Percentiles rank a stretch among this genome's conserved stretches.
phyloP scores from a whole-genome alignment of 2,797 vertebrate species.

The Sylvilagus floridanus region DNA sequence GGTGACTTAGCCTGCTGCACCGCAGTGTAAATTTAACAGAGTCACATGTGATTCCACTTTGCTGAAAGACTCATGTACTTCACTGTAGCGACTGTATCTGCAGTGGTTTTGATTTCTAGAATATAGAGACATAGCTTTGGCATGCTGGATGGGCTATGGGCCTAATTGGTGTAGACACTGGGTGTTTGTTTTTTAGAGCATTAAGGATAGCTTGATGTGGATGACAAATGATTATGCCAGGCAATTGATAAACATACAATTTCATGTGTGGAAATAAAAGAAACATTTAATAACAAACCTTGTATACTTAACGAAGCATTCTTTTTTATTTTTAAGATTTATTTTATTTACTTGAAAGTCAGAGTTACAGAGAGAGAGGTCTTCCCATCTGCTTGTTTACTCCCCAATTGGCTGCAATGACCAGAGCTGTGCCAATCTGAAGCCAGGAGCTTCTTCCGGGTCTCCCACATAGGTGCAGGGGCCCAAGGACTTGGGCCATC shows the following conservation, averaged over 20 bases:
- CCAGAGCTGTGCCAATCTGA: too few relatives aligned
- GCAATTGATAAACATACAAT: not conserved
- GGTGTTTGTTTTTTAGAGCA: constrained; percentile 3
- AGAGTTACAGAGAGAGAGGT: too few relatives aligned
- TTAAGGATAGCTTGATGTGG: constrained; percentile 1
- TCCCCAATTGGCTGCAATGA: too few relatives aligned
- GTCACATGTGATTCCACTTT: not conserved
- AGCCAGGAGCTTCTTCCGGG: too few relatives aligned
- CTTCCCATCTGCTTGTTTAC: too few relatives aligned
- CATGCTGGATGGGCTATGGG: not conserved
- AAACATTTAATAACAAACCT: constrained; percentile 5
- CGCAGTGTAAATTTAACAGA: constrained; percentile 32
- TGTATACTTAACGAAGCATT: not conserved
- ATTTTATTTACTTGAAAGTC: not conserved
- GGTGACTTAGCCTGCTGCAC: too few relatives aligned
- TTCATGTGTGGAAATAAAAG: constrained; percentile 26
- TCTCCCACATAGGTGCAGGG: too few relatives aligned
- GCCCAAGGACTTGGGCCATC: too few relatives aligned
- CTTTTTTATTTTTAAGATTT: not conserved
- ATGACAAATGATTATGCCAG: not conserved
- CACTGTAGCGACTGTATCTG: not conserved
- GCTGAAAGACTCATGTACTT: not conserved
- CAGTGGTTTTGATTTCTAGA: constrained; percentile 31
- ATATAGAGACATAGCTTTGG: not conserved
- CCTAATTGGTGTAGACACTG: not conserved